Percentiles rank a stretch among this genome's conserved stretches.
These are phyloP conservation scores for Lacerta bilineata DNA, from an alignment of 2,797 vertebrate species.

Conservation along the genomic window DNA sequence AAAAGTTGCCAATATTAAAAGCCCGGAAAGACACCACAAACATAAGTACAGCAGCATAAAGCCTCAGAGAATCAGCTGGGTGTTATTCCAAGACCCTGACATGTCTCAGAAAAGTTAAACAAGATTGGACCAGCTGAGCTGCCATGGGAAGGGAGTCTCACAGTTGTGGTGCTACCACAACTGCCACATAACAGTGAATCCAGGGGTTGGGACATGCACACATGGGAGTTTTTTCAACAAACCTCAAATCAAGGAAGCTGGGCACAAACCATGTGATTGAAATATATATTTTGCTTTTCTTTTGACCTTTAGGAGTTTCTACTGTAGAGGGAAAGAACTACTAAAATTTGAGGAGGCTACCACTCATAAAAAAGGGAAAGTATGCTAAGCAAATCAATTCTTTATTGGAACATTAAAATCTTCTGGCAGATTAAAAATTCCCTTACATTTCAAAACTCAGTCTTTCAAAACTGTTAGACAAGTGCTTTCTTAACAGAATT, in stretches of 20 bases:
- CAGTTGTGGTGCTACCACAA: not conserved
- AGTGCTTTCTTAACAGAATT: too few relatives aligned
- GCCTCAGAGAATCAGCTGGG: not conserved
- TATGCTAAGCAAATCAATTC: constrained; percentile 2
- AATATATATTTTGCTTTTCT: not conserved
- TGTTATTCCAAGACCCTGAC: too few relatives aligned
- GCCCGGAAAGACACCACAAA: too few relatives aligned
- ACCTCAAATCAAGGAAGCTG: not conserved
- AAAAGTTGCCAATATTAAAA: too few relatives aligned
- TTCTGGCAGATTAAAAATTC: not conserved
- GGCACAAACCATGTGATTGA: not conserved
- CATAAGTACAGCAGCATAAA: not conserved
- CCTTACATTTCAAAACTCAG: not conserved
- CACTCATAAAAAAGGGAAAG: not conserved
- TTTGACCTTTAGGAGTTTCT: not conserved
- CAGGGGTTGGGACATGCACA: not conserved
- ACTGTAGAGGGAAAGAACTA: not conserved
- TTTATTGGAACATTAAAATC: constrained; percentile 16
- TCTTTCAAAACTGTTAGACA: not conserved
- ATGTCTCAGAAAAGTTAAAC: not conserved
- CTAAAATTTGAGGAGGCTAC: constrained; percentile 13
- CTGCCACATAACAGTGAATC: not conserved
- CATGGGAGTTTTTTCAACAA: not conserved
- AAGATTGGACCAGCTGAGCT: too few relatives aligned
- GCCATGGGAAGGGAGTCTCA: too few relatives aligned